phyloP scores from a whole-genome alignment of 2,797 vertebrate species.

The Sebastolobus alascanus region DNA sequence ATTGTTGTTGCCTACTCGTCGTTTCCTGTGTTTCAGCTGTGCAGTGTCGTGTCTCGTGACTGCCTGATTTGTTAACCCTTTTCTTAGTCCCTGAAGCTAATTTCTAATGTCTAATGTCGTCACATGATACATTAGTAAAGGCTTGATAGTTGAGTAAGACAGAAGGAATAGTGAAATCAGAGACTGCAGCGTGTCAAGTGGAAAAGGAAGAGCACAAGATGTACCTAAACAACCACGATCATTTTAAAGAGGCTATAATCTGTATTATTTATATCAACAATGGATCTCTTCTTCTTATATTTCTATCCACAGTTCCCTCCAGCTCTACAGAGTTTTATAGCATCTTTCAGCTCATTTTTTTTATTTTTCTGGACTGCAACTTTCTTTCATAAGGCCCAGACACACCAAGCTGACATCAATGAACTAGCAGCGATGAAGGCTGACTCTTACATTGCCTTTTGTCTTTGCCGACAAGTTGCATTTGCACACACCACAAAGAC shows the following conservation, averaged over 20 bases:
- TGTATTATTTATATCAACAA: neutral
- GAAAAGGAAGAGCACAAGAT: neutral
- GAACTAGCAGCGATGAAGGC: no score
- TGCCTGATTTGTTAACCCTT: conserved; percentile 25
- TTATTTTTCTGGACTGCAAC: neutral
- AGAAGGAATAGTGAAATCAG: neutral
- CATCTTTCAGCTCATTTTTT: neutral
- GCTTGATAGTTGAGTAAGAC: neutral
- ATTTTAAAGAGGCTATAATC: neutral
- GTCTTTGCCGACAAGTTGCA: fast-evolving
- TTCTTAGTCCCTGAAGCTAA: neutral
- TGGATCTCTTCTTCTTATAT: neutral
- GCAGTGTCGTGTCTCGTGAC: conserved; percentile 31
- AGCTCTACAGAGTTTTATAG: neutral
- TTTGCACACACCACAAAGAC: no score
- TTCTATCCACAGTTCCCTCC: neutral
- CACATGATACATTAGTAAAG: neutral
- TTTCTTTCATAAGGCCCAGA: no score
- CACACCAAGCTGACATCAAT: no score
- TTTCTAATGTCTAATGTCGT: neutral
- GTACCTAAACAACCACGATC: neutral
- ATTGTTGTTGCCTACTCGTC: neutral
- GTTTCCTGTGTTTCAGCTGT: conserved; percentile 34
- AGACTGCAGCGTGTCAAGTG: neutral
- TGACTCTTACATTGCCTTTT: no score